phyloP scores from a whole-genome alignment of 2,113 vertebrate species.

The Callopanchax toddi region DNA sequence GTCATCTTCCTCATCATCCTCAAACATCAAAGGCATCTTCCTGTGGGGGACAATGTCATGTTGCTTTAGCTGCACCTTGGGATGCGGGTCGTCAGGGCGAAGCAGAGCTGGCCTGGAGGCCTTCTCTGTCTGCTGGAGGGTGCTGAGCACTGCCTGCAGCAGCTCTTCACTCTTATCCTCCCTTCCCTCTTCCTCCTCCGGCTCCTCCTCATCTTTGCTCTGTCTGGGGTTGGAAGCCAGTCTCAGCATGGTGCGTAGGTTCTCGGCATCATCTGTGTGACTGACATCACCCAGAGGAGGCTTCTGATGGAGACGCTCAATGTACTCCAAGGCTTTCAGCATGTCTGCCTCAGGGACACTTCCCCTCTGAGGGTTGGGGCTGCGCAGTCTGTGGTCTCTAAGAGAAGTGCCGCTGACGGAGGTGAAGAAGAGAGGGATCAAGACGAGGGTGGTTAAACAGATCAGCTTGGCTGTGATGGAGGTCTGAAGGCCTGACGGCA shows the following conservation, averaged over 20 bases:
- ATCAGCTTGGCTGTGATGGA: conserved; percentile 70
- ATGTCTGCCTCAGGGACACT: conserved; percentile 83
- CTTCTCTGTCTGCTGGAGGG: conserved; percentile 85
- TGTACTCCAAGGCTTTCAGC: conserved; percentile 93
- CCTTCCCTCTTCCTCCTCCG: conserved; percentile 51
- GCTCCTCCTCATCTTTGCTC: conserved; percentile 67
- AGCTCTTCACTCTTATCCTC: conserved; percentile 88
- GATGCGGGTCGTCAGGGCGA: conserved; percentile 63
- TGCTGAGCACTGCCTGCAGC: conserved; percentile 87
- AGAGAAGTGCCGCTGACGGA: conserved; percentile 81
- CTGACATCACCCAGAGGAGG: conserved; percentile 40
- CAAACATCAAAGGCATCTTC: conserved; percentile 82
- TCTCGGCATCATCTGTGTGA: conserved; percentile 53
- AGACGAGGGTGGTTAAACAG: conserved; percentile 76
- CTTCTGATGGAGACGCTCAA: conserved; percentile 89
- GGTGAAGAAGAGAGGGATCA: conserved; percentile 74
- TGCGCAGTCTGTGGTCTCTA: conserved; percentile 84
- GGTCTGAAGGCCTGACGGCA: conserved; percentile 77
- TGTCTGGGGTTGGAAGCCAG: conserved; percentile 70
- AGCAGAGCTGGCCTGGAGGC: conserved; percentile 68
- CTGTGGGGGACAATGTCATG: conserved; percentile 73
- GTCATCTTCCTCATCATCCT: conserved; percentile 80
- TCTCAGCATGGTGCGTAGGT: conserved; percentile 76
- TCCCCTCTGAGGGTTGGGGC: conserved; percentile 72
- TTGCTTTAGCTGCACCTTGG: conserved; percentile 74